phyloP scores from a whole-genome alignment of 2,888 invertebrate genomes.

The Tetanocera ferruginea region DNA sequence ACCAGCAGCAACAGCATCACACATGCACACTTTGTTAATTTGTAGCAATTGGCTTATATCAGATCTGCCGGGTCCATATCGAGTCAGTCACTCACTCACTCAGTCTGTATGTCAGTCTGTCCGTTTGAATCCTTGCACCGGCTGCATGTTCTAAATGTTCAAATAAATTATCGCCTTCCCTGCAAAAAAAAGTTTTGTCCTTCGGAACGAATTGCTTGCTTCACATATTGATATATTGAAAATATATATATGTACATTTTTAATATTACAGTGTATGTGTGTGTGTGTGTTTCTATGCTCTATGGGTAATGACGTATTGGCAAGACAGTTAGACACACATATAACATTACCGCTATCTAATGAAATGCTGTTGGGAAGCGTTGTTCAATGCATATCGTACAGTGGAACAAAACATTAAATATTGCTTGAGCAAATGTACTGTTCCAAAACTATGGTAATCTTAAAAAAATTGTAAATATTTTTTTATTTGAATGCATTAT shows the following conservation, averaged over 20 bases:
- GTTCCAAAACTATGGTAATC: too few relatives aligned
- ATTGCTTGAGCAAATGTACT: too few relatives aligned
- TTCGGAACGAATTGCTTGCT: conserved; percentile 15
- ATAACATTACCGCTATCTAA: not conserved
- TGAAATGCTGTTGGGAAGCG: not conserved
- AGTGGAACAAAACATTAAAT: not conserved
- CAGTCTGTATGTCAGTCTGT: not conserved
- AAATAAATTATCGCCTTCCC: conserved; percentile 26
- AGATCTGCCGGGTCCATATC: not conserved
- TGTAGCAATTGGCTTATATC: conserved; percentile 28
- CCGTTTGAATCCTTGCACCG: not conserved
- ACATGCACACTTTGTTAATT: conserved; percentile 20
- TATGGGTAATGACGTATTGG: not conserved
- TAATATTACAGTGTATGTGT: not conserved
- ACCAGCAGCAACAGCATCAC: not conserved
- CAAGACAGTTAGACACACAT: not conserved
- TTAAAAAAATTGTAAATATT: too few relatives aligned
- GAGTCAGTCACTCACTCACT: not conserved
- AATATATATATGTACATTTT: not conserved
- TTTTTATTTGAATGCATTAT: too few relatives aligned
- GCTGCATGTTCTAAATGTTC: conserved; percentile 18
- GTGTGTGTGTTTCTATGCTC: not conserved
- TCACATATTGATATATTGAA: conserved; percentile 30
- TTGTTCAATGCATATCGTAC: conserved; percentile 4
- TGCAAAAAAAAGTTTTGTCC: not conserved